Base-by-base conservation (phyloP, 2,888 invertebrate species). In the Darwinula stevensoni region DNA sequence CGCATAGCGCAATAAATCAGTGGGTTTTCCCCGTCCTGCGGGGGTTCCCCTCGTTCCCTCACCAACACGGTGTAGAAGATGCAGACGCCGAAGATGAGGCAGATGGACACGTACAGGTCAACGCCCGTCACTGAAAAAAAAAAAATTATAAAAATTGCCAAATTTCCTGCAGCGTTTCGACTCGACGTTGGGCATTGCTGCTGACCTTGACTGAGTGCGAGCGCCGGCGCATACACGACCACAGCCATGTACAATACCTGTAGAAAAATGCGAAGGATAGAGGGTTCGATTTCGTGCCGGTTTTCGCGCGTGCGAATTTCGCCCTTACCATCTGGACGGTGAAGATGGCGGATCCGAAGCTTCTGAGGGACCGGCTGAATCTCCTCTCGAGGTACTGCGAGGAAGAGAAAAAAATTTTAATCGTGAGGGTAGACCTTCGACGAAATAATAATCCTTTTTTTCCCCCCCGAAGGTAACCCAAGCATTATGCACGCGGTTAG, bases 11-110 rank as follows among this genome's bases (percentile, higher is more conserved):
- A n/a, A n/a, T n/a, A n/a, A n/a, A n/a, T n/a, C n/a, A n/a, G n/a
- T n/a, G n/a, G n/a, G n/a, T n/a, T n/a, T n/a, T n/a, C n/a, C n/a
- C n/a, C n/a, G n/a, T n/a, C n/a, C n/a, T n/a, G n/a, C n/a, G n/a
- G n/a, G n/a, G n/a, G n/a, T n/a, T n/a, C n/a, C n/a, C n/a, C n/a
- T n/a, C n/a, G n/a, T n/a, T 18, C 22, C 58, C 67, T 62, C 55
- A 74, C 73, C 48, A 72, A 61, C 41, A 78, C 73, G 1, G 84
- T 86, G 52, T 86, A 86, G 53, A 84, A 78, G 40, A 78, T 82
- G 54, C 78, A 78, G n/a, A 78, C 72, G 22, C 70, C 51, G 48
- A 75, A 75, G 2, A 76, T 73, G 15, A 72, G 59, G 1, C 70
- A 65, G 9, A 75, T 69, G 16, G 75, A 66, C 38, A 71, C 52